Percentiles rank a stretch among this genome's conserved stretches.
Evolutionary conservation across 2,113 vertebrate species (phyloP).

Genomic region (Psophia crepitans): DNA sequence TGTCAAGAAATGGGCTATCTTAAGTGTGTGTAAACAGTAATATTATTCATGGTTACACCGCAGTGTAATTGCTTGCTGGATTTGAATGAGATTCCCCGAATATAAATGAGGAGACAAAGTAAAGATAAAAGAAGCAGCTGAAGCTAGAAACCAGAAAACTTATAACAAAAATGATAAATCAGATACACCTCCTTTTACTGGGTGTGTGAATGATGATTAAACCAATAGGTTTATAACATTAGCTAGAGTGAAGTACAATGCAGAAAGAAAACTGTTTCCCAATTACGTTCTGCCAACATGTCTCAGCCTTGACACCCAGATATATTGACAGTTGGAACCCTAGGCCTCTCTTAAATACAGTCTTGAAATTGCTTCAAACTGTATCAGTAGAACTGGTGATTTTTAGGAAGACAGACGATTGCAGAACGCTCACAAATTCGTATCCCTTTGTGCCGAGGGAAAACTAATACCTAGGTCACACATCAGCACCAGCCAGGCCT

Average conservation of each 20-base stretch:
- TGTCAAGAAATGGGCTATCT: not conserved
- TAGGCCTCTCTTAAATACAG: not conserved
- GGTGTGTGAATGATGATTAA: not conserved
- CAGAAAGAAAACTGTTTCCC: not conserved
- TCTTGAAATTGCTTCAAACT: not conserved
- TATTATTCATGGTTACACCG: conserved; percentile 33
- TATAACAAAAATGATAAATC: not conserved
- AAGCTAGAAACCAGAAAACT: not conserved
- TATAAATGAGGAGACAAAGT: not conserved
- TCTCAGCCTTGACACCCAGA: not conserved
- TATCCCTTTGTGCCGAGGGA: not conserved
- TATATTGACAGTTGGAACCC: not conserved
- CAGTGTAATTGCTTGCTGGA: not conserved
- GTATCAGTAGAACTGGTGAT: not conserved
- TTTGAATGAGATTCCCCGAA: not conserved
- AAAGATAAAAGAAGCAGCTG: not conserved
- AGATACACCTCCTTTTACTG: not conserved
- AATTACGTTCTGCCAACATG: not conserved
- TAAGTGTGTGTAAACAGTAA: conserved; percentile 12
- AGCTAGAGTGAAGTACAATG: not conserved
- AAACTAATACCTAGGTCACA: not conserved
- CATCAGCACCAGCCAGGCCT: not conserved
- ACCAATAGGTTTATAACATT: not conserved
- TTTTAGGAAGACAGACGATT: not conserved
- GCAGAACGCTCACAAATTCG: not conserved